Percentiles rank a stretch among this genome's conserved stretches.
Evolutionary conservation across 2,888 invertebrate species (phyloP).

Genomic region (Ormyrus nitidulus): DNA sequence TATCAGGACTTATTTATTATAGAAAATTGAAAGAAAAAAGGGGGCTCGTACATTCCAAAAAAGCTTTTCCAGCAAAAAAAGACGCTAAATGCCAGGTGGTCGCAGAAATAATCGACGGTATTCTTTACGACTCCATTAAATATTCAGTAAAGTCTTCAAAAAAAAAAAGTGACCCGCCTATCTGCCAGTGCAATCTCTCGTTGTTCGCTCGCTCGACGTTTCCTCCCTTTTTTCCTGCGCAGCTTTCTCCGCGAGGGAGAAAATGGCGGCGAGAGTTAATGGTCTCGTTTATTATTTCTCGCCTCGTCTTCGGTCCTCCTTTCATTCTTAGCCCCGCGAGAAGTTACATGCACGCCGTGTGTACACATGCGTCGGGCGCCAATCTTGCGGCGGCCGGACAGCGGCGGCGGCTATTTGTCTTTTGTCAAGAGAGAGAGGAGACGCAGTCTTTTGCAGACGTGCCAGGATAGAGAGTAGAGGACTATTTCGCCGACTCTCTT

Average conservation of each 20-base stretch:
- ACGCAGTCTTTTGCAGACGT: conserved; percentile 14
- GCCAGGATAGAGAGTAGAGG: neutral
- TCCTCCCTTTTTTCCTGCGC: neutral
- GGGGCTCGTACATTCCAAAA: too few species aligned
- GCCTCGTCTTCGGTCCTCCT: conserved; percentile 64
- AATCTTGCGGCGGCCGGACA: conserved; percentile 24
- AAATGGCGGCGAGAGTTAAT: conserved; percentile 65
- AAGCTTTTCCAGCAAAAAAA: too few species aligned
- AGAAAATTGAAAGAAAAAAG: too few species aligned
- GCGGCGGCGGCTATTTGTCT: conserved; percentile 36
- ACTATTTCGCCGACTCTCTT: conserved; percentile 15
- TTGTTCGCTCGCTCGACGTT: conserved; percentile 10
- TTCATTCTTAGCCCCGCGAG: conserved; percentile 56
- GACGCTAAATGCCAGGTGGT: too few species aligned
- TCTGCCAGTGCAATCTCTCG: conserved; percentile 3
- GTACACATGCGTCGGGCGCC: neutral
- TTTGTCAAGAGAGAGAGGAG: neutral
- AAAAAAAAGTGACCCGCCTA: neutral
- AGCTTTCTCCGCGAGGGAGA: neutral
- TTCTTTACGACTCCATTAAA: neutral
- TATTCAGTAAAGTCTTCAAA: neutral
- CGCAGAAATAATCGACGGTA: too few species aligned
- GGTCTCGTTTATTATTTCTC: conserved; percentile 74
- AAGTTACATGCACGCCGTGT: conserved; percentile 2
- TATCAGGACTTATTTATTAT: too few species aligned